Evolutionary conservation across 2,888 invertebrate genomes (phyloP), one percentile per base, ranked within the genome.

Genomic region (Monoplex corrugatus): DNA sequence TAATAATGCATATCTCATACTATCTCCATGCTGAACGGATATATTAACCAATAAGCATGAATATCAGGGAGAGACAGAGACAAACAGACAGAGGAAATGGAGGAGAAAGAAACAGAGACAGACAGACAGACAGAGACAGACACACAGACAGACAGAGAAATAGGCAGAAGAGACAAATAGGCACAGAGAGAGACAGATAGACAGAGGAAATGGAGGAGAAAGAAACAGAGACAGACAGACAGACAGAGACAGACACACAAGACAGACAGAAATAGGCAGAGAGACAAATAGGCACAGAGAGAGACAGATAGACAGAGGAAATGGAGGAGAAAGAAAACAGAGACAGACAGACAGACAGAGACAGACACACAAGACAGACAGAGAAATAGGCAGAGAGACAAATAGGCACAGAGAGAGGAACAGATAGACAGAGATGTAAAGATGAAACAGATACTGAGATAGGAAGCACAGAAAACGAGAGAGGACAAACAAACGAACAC

Each of bases 71-170:
- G 44, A 82, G 44, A 82, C n/a, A 82, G n/a, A 82, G 38, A 82
- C 44, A 82, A 23, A 44, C 44, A 82, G 38, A 44, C 44, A 44
- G 38, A 82, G 57, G 10, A n/a, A n/a, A n/a, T n/a, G n/a, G n/a
- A n/a, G n/a, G n/a, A n/a, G n/a, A n/a, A n/a, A 63, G 19, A 63
- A 38, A 85, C 63, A 85, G 63, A 85, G 40, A 85, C 63, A 85
- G 23, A 63, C 63, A 85, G 23, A 85, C 40, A 85, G 6, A 40
- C 40, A 63, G 23, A 85, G 40, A 85, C 19, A 63, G 63, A 85
- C 40, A 63, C 85, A 84, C 23, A 23, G 40, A 82, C 28, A 28
- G 5, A 28, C 72, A 32, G 13, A 72, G 13, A 28, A 10, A 83
- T 45, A 50, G 13, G 45, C 45, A 32, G 32, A 75, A 1, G 28